phyloP scores from a whole-genome alignment of 2,888 invertebrate species.

The Lacanobia oleracea region DNA sequence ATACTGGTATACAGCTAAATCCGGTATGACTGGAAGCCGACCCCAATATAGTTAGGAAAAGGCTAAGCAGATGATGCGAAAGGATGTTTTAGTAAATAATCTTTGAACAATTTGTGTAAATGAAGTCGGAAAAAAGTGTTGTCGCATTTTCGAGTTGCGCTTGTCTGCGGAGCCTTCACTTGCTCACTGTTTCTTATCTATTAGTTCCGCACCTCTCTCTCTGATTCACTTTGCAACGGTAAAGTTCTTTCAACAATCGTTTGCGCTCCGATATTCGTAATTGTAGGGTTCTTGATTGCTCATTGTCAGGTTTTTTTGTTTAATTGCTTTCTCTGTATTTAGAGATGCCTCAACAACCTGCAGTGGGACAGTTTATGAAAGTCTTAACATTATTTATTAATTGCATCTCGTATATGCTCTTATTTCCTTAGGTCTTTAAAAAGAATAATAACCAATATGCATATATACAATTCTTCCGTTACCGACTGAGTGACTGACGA shows the following conservation, averaged over 20 bases:
- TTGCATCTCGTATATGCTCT: background rate
- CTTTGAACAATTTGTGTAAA: background rate
- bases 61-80: too few relatives aligned
- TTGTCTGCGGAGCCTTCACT: constrained; percentile 22
- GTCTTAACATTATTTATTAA: background rate
- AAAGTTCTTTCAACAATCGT: constrained; percentile 25
- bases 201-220: constrained; percentile 66
- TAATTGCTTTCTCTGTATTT: background rate
- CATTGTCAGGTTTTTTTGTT: background rate
- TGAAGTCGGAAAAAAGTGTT: background rate
- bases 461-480: too few relatives aligned
- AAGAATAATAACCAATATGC: too few relatives aligned
- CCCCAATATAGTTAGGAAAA: too few relatives aligned
- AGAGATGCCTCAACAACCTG: background rate
- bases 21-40: too few relatives aligned
- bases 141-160: background rate
- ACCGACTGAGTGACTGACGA: too few relatives aligned
- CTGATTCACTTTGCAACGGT: constrained; percentile 57
- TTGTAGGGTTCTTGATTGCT: constrained; percentile 23
- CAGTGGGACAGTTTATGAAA: background rate
- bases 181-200: constrained; percentile 52
- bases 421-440: background rate
- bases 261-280: constrained; percentile 19
- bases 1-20: too few relatives aligned
- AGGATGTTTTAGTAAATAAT: background rate